Conservation (phyloP, 1,140 invertebrate species). For the Metopolophium dirhodum region DNA sequence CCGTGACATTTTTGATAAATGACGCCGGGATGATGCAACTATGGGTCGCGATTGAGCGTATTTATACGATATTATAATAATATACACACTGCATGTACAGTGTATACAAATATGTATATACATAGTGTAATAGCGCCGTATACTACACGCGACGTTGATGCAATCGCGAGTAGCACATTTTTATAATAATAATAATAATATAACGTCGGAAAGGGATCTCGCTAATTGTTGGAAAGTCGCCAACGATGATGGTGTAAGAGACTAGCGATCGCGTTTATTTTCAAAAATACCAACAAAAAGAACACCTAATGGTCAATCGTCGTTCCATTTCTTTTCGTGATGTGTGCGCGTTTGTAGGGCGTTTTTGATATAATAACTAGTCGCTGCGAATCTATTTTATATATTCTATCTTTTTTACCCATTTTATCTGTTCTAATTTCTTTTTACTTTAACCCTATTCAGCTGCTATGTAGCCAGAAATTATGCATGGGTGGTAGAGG, state of each 20-base stretch:
- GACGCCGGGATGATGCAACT: not conserved
- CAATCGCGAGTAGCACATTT: not conserved
- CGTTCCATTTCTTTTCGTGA: not conserved
- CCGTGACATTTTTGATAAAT: not conserved
- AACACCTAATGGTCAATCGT: not conserved
- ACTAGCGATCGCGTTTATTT: not conserved
- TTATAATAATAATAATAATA: slow-evolving; percentile 2
- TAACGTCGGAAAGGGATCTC: not conserved
- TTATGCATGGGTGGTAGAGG: not conserved
- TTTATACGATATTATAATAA: not conserved
- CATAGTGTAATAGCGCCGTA: not conserved
- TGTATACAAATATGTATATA: not conserved
- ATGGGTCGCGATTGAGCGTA: not conserved
- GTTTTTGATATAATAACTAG: no score
- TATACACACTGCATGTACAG: not conserved
- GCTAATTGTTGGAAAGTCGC: not conserved
- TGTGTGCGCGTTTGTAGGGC: not conserved
- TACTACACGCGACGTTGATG: not conserved
- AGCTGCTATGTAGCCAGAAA: no score
- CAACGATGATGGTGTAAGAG: not conserved
- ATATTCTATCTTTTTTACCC: no score
- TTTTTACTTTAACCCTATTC: no score
- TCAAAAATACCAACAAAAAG: not conserved
- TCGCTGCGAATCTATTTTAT: not conserved
- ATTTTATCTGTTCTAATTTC: no score